Conservation (phyloP, 2,113 vertebrate genomes). For the Polypterus senegalus region DNA sequence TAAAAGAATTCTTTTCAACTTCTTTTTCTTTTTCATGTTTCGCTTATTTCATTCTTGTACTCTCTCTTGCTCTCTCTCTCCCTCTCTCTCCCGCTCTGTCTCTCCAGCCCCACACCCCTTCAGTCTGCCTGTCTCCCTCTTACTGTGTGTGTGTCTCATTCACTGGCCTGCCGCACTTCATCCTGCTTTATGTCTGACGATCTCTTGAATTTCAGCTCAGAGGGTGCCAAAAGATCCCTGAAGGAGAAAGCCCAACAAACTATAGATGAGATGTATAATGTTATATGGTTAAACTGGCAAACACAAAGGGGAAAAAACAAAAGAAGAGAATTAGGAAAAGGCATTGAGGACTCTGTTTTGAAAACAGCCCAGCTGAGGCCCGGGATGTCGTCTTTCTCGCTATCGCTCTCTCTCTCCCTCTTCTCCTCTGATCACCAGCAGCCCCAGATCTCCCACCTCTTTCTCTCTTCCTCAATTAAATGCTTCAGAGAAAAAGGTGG, state of each 20-base stretch:
- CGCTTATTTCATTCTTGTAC: conserved; percentile 30
- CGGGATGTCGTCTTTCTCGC: conserved; percentile 56
- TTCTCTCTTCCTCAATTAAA: background rate
- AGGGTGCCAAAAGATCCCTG: conserved; percentile 73
- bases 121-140: conserved; percentile 23
- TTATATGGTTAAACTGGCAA: conserved; percentile 99
- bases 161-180: conserved; percentile 51
- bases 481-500: conserved; percentile 22
- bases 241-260: conserved; percentile 82
- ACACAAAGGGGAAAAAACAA: conserved; percentile 95
- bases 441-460: conserved; percentile 21
- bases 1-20: conserved; percentile 66
- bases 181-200: conserved; percentile 77
- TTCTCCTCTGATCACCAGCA: conserved; percentile 17
- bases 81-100: background rate
- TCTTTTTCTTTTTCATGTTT: conserved; percentile 41
- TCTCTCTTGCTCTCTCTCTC: conserved; percentile 33
- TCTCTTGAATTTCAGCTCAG: conserved; percentile 72
- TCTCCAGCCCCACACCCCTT: conserved; percentile 24
- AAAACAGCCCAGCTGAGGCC: conserved; percentile 96
- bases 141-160: conserved; percentile 16
- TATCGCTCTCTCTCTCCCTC: conserved; percentile 30
- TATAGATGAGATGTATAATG: conserved; percentile 97
- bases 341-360: conserved; percentile 97
- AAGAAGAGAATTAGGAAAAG: conserved; percentile 89